Evolutionary conservation across 23 tunicate species (phyloP).

Genomic region (Styela plicata): DNA sequence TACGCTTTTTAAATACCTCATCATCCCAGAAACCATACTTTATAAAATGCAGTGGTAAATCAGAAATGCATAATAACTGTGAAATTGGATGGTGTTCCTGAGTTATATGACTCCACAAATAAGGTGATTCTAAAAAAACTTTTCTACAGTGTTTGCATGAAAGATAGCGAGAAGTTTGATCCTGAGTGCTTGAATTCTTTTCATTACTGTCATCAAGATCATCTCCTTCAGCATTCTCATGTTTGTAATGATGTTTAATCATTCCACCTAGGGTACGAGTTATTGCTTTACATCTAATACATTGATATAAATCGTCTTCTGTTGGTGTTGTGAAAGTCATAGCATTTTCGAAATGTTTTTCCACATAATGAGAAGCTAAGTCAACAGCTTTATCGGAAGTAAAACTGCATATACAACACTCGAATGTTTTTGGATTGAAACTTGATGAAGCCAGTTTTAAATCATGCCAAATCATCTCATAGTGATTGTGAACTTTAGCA

Average conservation of each 20-base stretch:
- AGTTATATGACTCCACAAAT: conserved; percentile 8
- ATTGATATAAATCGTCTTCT: neutral
- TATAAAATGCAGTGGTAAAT: neutral
- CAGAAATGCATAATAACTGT: neutral
- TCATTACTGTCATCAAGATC: too few species aligned
- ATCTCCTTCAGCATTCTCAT: neutral
- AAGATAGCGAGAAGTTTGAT: neutral
- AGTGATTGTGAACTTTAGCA: neutral
- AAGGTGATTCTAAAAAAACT: neutral
- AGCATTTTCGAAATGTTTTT: neutral
- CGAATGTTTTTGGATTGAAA: neutral
- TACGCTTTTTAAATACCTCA: neutral
- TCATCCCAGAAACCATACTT: conserved; percentile 21
- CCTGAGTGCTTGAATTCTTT: too few species aligned
- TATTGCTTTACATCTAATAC: neutral
- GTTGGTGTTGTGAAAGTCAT: conserved; percentile 7
- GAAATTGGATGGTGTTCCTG: neutral
- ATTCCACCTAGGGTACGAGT: neutral
- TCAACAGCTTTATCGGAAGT: neutral
- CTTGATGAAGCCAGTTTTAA: neutral
- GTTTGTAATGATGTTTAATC: conserved; percentile 5
- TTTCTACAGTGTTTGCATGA: conserved; percentile 3
- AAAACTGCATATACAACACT: conserved; percentile 6
- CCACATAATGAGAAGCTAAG: conserved; percentile 3
- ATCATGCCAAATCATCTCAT: neutral